Evolutionary conservation across 2,888 invertebrate genomes (phyloP).

Genomic region (Drosophila conformis): DNA sequence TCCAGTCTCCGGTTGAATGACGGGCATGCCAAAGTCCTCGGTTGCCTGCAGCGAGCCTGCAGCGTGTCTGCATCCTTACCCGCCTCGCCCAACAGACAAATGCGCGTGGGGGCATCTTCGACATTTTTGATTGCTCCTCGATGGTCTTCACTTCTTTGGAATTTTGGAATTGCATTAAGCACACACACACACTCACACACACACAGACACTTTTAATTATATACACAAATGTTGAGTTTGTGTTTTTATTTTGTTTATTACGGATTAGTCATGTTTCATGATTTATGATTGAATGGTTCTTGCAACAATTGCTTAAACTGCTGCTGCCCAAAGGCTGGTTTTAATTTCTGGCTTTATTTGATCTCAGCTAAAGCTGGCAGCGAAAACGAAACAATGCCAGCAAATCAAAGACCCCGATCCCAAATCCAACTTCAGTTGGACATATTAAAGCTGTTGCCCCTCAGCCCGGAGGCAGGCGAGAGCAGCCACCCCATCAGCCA

Average conservation of each 20-base stretch:
- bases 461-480: constrained; percentile 4
- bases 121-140: constrained; percentile 81
- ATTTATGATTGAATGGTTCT: constrained; percentile 17
- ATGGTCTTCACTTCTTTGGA: constrained; percentile 80
- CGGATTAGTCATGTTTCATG: constrained; percentile 17
- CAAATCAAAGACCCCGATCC: constrained; percentile 59
- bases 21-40: constrained; percentile 88
- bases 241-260: background rate
- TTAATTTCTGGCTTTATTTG: constrained; percentile 11
- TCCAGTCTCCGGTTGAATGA: constrained; percentile 88
- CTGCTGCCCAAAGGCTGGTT: background rate
- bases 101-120: constrained; percentile 84
- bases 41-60: constrained; percentile 86
- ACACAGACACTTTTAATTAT: constrained; percentile 36
- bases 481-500: constrained; percentile 1
- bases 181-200: constrained; percentile 42
- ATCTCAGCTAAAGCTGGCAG: background rate
- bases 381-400: constrained; percentile 30
- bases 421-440: constrained; percentile 51
- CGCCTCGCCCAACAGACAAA: constrained; percentile 88
- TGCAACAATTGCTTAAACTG: background rate
- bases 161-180: constrained; percentile 44
- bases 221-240: constrained; percentile 43
- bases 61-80: constrained; percentile 86
- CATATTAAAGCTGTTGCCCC: constrained; percentile 58